phyloP scores from a whole-genome alignment of 2,113 vertebrate species.

The Varanus komodoensis region DNA sequence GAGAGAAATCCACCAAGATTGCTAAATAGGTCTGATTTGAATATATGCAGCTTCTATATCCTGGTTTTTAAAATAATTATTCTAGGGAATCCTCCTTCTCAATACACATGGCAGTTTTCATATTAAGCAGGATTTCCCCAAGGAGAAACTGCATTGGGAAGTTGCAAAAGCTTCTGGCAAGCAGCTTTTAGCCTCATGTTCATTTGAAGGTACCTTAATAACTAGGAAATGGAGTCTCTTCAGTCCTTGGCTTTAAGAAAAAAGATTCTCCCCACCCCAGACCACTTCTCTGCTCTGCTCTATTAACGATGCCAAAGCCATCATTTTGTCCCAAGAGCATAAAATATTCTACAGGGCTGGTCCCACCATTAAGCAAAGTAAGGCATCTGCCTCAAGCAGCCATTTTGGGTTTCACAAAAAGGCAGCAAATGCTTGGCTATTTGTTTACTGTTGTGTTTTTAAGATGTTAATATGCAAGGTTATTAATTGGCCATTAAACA shows the following conservation, averaged over 20 bases:
- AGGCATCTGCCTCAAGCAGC: background rate
- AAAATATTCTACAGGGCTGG: constrained; percentile 27
- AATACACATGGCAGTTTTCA: constrained; percentile 53
- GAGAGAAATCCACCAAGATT: constrained; percentile 38
- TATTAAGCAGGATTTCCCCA: constrained; percentile 45
- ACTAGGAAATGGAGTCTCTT: background rate
- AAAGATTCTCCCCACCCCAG: constrained; percentile 34
- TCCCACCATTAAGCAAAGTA: background rate
- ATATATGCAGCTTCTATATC: constrained; percentile 46
- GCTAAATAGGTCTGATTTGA: constrained; percentile 40
- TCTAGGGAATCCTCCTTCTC: constrained; percentile 63
- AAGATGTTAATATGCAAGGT: background rate
- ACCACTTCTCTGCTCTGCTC: constrained; percentile 33
- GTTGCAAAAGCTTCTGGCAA: constrained; percentile 20
- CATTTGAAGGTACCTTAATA: background rate
- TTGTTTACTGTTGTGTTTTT: background rate
- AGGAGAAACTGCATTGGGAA: constrained; percentile 42
- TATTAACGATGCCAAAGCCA: background rate
- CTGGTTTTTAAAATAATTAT: constrained; percentile 61
- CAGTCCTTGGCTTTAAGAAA: background rate
- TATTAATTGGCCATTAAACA: too few species aligned
- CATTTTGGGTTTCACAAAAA: background rate
- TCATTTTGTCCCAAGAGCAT: constrained; percentile 36
- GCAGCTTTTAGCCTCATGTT: constrained; percentile 16
- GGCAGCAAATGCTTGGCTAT: background rate